Evolutionary conservation across 2,797 vertebrate species (phyloP).

Genomic region (Podarcis siculus): DNA sequence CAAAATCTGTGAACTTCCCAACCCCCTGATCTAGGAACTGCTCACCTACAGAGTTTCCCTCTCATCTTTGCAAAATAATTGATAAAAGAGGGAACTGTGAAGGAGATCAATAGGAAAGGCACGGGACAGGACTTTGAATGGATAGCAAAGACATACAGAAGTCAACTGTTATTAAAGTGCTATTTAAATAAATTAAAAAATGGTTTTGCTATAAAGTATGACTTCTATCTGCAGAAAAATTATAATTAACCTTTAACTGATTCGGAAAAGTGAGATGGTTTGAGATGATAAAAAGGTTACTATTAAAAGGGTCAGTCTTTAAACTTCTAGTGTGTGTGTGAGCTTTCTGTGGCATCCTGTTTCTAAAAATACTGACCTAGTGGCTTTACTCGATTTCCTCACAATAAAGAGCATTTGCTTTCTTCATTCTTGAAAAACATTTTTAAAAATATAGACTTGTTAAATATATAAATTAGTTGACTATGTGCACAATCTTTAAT

Average conservation of each 20-base stretch:
- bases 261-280: not conserved
- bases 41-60: no score
- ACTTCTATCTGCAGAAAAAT: not conserved
- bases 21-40: no score
- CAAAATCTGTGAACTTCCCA: no score
- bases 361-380: slow-evolving; percentile 50
- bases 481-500: not conserved
- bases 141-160: not conserved
- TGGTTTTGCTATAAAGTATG: not conserved
- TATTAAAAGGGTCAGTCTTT: slow-evolving; percentile 13
- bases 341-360: slow-evolving; percentile 46
- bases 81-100: not conserved
- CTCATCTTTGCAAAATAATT: not conserved
- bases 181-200: not conserved
- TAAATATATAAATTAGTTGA: not conserved
- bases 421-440: not conserved
- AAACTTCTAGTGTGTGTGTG: not conserved
- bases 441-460: slow-evolving; percentile 13
- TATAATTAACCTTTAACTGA: not conserved
- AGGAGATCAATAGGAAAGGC: not conserved
- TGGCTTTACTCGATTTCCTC: slow-evolving; percentile 16
- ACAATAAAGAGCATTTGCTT: slow-evolving; percentile 13
- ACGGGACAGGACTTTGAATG: not conserved
- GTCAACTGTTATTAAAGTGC: not conserved
- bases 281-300: not conserved